A percentile compares a stretch with the other conserved stretches of the same genome.
Conservation (phyloP, 2,797 vertebrate genomes). For the Margarornis squamiger region DNA sequence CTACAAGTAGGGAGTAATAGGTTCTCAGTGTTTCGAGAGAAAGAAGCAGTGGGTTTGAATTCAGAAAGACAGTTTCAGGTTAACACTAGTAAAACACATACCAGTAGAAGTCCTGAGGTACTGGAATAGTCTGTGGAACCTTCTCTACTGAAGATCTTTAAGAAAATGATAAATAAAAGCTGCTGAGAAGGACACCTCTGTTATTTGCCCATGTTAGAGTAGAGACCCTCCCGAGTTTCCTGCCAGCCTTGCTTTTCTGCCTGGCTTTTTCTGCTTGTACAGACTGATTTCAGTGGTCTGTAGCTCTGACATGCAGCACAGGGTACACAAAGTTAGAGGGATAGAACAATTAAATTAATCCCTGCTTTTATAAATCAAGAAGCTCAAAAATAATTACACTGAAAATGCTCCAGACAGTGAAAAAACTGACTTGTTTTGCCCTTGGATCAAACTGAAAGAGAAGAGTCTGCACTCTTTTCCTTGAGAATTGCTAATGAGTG, state of each 20-base stretch:
- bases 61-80: background rate
- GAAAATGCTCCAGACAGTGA: background rate
- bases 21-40: background rate
- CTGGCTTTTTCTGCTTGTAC: background rate
- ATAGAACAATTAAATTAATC: background rate
- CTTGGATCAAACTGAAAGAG: background rate
- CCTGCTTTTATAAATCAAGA: background rate
- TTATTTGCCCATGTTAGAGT: background rate
- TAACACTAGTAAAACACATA: background rate
- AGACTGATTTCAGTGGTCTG: background rate
- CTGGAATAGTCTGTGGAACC: background rate
- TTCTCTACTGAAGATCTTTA: background rate
- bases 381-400: background rate
- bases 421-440: background rate
- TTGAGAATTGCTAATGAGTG: background rate
- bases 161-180: background rate
- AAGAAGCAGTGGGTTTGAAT: background rate
- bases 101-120: background rate
- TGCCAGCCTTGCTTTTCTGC: background rate
- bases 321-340: background rate
- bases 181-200: background rate
- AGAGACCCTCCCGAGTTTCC: background rate
- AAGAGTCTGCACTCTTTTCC: background rate
- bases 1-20: background rate
- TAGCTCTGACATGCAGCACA: background rate